phyloP scores from a whole-genome alignment of 2,797 vertebrate genomes.

The Aerospiza tachiro region DNA sequence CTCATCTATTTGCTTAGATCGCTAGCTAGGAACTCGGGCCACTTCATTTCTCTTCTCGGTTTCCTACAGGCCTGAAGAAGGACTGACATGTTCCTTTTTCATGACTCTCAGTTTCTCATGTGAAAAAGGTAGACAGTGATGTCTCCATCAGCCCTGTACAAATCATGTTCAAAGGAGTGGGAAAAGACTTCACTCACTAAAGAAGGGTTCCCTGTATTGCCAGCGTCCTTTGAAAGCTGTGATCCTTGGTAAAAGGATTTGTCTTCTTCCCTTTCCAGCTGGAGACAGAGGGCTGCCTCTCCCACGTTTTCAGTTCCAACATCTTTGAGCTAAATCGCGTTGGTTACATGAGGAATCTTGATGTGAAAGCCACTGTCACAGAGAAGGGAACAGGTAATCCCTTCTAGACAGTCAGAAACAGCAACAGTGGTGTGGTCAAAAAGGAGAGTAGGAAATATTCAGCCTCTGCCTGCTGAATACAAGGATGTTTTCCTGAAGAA shows the following conservation, averaged over 20 bases:
- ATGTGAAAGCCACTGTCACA: conserved; percentile 35
- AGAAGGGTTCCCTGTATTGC: neutral
- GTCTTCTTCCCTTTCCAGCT: conserved; percentile 35
- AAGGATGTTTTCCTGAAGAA: neutral
- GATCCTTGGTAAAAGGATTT: neutral
- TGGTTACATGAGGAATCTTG: conserved; percentile 65
- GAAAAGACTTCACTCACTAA: neutral
- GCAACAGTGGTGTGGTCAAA: neutral
- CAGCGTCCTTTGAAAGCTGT: neutral
- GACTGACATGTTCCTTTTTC: neutral
- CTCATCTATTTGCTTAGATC: neutral
- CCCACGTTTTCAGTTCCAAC: conserved; percentile 56
- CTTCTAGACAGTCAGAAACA: neutral
- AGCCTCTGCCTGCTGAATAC: neutral
- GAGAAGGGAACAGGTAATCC: conserved; percentile 76
- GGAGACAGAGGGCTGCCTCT: conserved; percentile 63
- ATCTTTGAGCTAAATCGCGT: conserved; percentile 69
- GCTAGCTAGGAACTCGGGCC: neutral
- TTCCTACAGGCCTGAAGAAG: neutral
- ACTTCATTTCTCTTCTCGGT: neutral
- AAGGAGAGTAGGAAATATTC: neutral
- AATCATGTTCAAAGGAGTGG: neutral
- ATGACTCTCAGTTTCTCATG: neutral
- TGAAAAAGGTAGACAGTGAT: neutral
- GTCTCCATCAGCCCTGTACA: neutral